Base-by-base conservation (phyloP, 2,888 invertebrate genomes). In the Polylopha cassiicola region DNA sequence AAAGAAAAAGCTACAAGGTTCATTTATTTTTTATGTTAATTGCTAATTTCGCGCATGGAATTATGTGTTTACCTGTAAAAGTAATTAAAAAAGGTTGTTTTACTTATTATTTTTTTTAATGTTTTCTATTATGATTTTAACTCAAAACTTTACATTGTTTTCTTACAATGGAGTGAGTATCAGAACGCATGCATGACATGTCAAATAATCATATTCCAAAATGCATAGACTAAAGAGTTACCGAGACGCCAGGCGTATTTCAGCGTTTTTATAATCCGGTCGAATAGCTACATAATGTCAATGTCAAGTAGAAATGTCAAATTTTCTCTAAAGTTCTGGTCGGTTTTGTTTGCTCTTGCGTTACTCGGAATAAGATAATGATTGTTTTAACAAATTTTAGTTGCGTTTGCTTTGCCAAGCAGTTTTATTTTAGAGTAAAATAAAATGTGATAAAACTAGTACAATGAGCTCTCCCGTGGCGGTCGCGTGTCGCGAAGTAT, bases 401-500 rank as follows among this genome's bases (percentile, higher is more conserved):
- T 26, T 38, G 29, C 7, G 28, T 43, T 8, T 23, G 33, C 28
- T 41, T 33, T 10, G 31, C 41, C 22, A 37, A 43, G 24, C 44
- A 39, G 27, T 51, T 50, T 44, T 48, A 53, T 32, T 54, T 55
- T 50, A 52, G 50, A 59, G 56, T 58, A 50, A 71, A 61, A 57
- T 68, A 70, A 55, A 66, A 57, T 47, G 67, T 65, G 66, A 51
- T 61, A 43, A 46, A 39, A 47, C 56, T 24, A 34, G 39, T n/a
- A 65, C 30, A 32, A 84, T 84, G 84, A 74, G 70, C 69, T 82
- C 82, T 37, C 66, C 85, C 39, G 74, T 87, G 52, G 85, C 87
- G 47, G 84, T 93, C 55, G 90, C 92, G 61, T 94, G 94, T 76
- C 91, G 92, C 77, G 94, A 94, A 86, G 89, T 94, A 49, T 94